Conservation (phyloP, 1,140 invertebrate species). For the Ericerus pela region DNA sequence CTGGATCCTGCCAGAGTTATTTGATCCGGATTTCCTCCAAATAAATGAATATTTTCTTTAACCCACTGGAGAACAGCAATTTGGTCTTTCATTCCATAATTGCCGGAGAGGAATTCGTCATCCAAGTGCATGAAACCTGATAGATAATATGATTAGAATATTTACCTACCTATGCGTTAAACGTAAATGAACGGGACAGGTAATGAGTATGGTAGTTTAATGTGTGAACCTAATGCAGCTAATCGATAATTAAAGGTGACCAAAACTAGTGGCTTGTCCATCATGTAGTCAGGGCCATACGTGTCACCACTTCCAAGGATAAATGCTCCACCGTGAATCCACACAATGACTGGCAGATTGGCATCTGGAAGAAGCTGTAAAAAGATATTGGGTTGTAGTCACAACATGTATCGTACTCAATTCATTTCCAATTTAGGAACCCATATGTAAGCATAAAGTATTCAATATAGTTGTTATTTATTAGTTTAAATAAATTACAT, state of each 20-base stretch:
- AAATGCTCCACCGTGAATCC: slow-evolving; percentile 36
- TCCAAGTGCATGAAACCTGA: slow-evolving; percentile 20
- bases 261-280: slow-evolving; percentile 42
- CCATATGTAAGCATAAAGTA: no score
- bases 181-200: no score
- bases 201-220: no score
- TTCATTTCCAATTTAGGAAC: no score
- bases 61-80: slow-evolving; percentile 80
- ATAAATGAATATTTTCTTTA: slow-evolving; percentile 72
- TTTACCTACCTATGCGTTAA: no score
- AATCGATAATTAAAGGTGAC: slow-evolving; percentile 56
- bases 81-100: slow-evolving; percentile 80
- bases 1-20: slow-evolving; percentile 90
- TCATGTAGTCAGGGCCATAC: slow-evolving; percentile 30
- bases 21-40: slow-evolving; percentile 79
- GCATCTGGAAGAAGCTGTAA: no score
- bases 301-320: slow-evolving; percentile 30
- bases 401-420: no score
- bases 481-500: no score
- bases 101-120: slow-evolving; percentile 41
- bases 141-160: no score
- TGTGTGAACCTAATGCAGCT: slow-evolving; percentile 26
- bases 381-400: no score
- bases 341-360: slow-evolving; percentile 37
- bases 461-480: no score